Base-by-base conservation (phyloP, 2,113 vertebrate genomes). In the Dermatemys mawii region DNA sequence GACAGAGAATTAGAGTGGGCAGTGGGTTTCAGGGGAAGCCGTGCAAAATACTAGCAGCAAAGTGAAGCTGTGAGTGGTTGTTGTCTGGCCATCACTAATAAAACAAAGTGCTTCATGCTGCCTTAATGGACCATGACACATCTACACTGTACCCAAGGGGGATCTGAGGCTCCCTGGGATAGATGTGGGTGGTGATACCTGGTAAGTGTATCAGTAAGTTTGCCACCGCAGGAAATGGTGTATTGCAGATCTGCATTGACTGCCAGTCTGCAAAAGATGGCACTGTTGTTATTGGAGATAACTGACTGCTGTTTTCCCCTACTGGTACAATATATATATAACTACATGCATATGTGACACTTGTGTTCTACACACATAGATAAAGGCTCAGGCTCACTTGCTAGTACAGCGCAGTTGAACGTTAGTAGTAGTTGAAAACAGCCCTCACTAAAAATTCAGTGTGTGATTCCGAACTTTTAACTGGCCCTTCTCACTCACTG, bases 101-200 rank as follows among this genome's bases (percentile, higher is more conserved):
- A 50, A 12, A 9, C 14, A 1, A 46, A 12, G 29, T 0, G 5
- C 73, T 27, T 76, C 73, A 27, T 44, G 22, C 24, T 76, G 26
- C 24, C 41, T 76, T 48, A 51, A 48, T 76, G 0, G 4, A 41
- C 2, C 10, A 3, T 0, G 2, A 14, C 2, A 1, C 17, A 16
- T 7, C 0, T 3, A 12, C 1, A 1, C 60, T 2, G 60, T 2
- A 2, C 32, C 3, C 75, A 4, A 60, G 16, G 6, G 10, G 1
- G 0, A 1, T 3, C 41, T 22, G n/a, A 41, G 38, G 38, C 70
- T 75, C 38, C 38, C 41, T 75, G 41, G 70, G 41, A 27, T 75
- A 41, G 21, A 44, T 27, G 6, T 4, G 73, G 41, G 11, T 75
- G 73, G 11, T 24, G 79, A 21, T 55, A 14, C 38, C 4, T 0